Evolutionary conservation across 1,140 invertebrate genomes (phyloP).

Genomic region (Drosophila oshimai): DNA sequence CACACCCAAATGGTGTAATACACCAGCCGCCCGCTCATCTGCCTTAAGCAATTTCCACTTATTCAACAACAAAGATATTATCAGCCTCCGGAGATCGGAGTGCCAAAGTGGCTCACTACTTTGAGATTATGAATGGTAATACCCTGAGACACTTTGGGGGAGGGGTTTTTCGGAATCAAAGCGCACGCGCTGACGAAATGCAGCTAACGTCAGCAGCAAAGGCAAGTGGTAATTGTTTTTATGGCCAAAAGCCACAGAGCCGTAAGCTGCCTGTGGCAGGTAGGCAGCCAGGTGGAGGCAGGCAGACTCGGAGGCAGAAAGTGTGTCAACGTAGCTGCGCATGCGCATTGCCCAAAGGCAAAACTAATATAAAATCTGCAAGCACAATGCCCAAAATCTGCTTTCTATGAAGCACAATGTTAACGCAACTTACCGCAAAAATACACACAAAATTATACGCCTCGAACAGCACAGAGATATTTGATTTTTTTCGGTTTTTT

Average conservation of each 20-base stretch:
- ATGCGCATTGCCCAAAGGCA: constrained; percentile 58
- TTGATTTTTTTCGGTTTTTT: constrained; percentile 1
- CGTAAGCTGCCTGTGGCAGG: constrained; percentile 37
- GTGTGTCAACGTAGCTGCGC: constrained; percentile 72
- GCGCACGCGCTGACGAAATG: constrained; percentile 65
- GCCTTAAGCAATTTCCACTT: constrained; percentile 23
- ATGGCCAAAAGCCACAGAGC: constrained; percentile 58
- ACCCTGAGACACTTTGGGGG: neutral
- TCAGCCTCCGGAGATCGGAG: constrained; percentile 23
- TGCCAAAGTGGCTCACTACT: constrained; percentile 7
- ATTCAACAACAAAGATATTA: constrained; percentile 20
- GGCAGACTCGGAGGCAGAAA: constrained; percentile 64
- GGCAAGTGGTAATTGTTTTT: constrained; percentile 75
- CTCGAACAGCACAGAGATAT: constrained; percentile 39
- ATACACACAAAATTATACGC: constrained; percentile 27
- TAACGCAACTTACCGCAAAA: constrained; percentile 66
- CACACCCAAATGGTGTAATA: constrained; percentile 23
- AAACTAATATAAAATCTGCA: constrained; percentile 6
- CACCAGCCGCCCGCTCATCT: constrained; percentile 5
- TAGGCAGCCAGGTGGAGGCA: constrained; percentile 4
- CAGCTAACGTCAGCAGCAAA: constrained; percentile 29
- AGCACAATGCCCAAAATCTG: constrained; percentile 35
- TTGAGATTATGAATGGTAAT: constrained; percentile 47
- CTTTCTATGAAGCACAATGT: constrained; percentile 39
- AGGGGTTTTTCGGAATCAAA: constrained; percentile 22